These are phyloP conservation scores for Centruroides sculpturatus DNA, from an alignment of 1,140 invertebrate genomes.

Conservation along the genomic window DNA sequence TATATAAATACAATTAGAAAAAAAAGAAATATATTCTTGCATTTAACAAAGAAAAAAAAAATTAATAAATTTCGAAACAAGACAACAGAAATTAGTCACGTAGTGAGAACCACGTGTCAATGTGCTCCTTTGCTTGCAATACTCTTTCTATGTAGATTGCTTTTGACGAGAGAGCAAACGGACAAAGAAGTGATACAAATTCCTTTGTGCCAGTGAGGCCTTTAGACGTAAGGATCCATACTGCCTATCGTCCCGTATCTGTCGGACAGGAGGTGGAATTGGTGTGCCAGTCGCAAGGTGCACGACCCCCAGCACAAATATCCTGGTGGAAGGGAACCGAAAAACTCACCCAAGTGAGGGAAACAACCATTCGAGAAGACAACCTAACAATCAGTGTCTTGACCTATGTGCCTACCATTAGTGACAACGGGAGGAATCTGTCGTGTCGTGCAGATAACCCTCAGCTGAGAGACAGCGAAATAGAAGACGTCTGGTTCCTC, in stretches of 20 bases:
- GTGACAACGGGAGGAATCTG: conserved; percentile 63
- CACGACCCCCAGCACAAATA: conserved; percentile 62
- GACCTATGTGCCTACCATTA: conserved; percentile 42
- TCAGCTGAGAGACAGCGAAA: conserved; percentile 34
- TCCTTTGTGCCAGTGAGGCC: conserved; percentile 49
- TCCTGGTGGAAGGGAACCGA: conserved; percentile 81
- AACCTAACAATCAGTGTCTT: conserved; percentile 21
- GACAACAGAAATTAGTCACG: too few relatives aligned
- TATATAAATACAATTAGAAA: too few relatives aligned
- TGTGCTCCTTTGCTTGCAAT: too few relatives aligned
- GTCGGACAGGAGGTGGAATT: conserved; percentile 15
- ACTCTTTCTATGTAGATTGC: too few relatives aligned
- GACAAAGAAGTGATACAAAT: too few relatives aligned
- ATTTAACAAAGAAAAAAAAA: too few relatives aligned
- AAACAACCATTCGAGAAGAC: conserved; percentile 12
- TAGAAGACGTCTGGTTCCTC: conserved; percentile 70
- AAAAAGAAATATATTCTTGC: too few relatives aligned
- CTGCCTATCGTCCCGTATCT: conserved; percentile 38
- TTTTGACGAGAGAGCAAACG: too few relatives aligned
- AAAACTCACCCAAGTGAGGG: conserved; percentile 43
- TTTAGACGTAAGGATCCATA: conserved; percentile 59
- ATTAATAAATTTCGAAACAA: too few relatives aligned
- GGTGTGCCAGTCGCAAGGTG: conserved; percentile 36
- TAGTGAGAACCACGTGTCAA: too few relatives aligned
- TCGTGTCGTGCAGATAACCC: conserved; percentile 71